phyloP scores from a whole-genome alignment of 1,140 invertebrate genomes.

The Platyura marginata region DNA sequence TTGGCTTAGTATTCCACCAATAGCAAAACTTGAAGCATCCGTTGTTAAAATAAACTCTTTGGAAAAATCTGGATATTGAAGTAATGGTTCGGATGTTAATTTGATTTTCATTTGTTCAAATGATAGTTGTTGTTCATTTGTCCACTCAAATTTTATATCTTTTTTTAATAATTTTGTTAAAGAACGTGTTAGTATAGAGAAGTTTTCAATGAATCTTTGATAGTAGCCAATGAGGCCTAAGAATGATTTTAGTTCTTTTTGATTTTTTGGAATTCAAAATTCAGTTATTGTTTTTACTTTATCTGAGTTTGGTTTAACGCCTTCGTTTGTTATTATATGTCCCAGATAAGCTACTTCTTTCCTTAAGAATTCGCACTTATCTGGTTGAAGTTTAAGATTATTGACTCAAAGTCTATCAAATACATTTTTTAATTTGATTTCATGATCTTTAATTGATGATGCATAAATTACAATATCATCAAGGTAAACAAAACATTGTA shows the following conservation, averaged over 20 bases:
- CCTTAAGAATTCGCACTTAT: constrained; percentile 16
- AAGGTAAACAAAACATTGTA: constrained; percentile 10
- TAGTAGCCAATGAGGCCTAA: constrained; percentile 11
- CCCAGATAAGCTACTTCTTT: constrained; percentile 16
- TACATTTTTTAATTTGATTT: constrained; percentile 9
- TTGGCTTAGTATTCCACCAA: constrained; percentile 9
- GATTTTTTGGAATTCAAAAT: constrained; percentile 12
- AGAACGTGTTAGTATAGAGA: constrained; percentile 9
- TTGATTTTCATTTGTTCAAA: constrained; percentile 12
- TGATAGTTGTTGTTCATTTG: constrained; percentile 7
- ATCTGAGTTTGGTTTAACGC: constrained; percentile 11
- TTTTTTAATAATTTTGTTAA: constrained; percentile 12
- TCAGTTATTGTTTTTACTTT: constrained; percentile 12
- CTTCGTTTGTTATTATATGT: constrained; percentile 11
- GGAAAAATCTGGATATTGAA: constrained; percentile 14
- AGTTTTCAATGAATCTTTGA: constrained; percentile 10
- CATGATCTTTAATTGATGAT: constrained; percentile 6
- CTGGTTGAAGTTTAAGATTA: constrained; percentile 16
- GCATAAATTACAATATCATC: constrained; percentile 11
- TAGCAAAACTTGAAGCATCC: constrained; percentile 6
- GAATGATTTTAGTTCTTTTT: constrained; percentile 10
- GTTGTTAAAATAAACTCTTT: constrained; percentile 7
- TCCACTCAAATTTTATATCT: constrained; percentile 10
- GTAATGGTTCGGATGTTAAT: constrained; percentile 14
- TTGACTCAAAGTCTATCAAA: constrained; percentile 9